Evolutionary conservation across 1,140 invertebrate species (phyloP), one percentile per base, ranked within the genome.

Genomic region (Zaprionus kolodkinae): DNA sequence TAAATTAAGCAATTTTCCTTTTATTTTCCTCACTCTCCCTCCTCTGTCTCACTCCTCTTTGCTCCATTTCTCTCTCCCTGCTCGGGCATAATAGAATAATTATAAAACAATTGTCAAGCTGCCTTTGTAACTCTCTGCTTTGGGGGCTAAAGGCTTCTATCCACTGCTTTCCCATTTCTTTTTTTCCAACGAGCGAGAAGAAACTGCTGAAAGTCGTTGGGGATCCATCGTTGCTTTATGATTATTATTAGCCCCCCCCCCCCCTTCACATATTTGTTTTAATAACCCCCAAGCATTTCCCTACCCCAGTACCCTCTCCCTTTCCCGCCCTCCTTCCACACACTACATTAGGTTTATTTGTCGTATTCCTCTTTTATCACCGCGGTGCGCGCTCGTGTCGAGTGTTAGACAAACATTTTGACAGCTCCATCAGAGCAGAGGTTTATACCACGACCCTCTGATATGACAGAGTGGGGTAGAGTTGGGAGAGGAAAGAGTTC

Each of bases 1-100:
- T 87, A 87, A 87, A 87, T 87, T 87, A 87, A 87, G 84, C 76
- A 87, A 87, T 88, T 87, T 87, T 84, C 77, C 84, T 89, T 87
- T 87, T 78, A 88, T 88, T 78, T 72, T 68, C 78, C 70, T 79
- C 69, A 64, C 64, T 76, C 11, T 38, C 40, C 25, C 54, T 21
- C 61, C 66, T 57, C 50, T 21, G 52, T 30, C 35, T 7, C 27
- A 11, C 54, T 57, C 25, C 15, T 10, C 33, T 33, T 69, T 40
- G 21, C 40, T 43, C 38, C 38, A 45, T 17, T 13, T 35, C 38
- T n/a, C 40, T 48, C 48, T 45, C 60, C 57, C 45, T 9, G 48
- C 55, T 72, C 62, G 57, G 33, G 25, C 66, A 78, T 72, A 78
- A 79, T 73, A 63, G 57, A 79, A 87, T 86, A 84, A 84, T 88